Percentiles rank a stretch among this genome's conserved stretches.
Conservation (phyloP, 1,140 invertebrate genomes). For the Pseudomyrmex gracilis region DNA sequence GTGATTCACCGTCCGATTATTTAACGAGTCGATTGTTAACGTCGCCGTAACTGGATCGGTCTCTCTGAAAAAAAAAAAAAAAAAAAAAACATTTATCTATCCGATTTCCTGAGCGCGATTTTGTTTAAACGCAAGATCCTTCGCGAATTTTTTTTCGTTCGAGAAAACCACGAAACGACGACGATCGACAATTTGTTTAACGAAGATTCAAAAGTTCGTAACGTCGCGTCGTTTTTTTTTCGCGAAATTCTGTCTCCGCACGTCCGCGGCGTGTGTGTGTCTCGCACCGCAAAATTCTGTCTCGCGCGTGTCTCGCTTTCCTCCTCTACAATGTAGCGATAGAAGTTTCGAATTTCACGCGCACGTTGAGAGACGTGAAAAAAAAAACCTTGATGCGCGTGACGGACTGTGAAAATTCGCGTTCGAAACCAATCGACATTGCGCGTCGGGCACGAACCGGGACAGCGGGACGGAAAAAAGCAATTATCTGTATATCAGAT, state of each 20-base stretch:
- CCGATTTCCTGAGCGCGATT: no score
- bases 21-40: constrained; percentile 24
- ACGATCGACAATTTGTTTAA: no score
- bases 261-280: neutral
- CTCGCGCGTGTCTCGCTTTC: neutral
- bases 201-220: no score
- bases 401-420: constrained; percentile 59
- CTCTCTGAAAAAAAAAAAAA: no score
- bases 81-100: no score
- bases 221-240: no score
- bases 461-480: constrained; percentile 16
- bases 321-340: constrained; percentile 27
- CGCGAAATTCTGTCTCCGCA: constrained; percentile 8
- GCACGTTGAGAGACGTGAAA: neutral
- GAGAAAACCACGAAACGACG: no score
- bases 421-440: constrained; percentile 26
- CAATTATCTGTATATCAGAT: neutral
- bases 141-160: no score
- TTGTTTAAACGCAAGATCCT: no score
- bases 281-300: neutral
- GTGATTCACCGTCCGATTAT: constrained; percentile 28
- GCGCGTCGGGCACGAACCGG: constrained; percentile 9
- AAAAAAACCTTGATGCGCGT: constrained; percentile 59
- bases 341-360: constrained; percentile 50
- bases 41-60: constrained; percentile 22